These are phyloP conservation scores for Bugula neritina DNA, from an alignment of 2,888 invertebrate genomes.

Conservation along the genomic window DNA sequence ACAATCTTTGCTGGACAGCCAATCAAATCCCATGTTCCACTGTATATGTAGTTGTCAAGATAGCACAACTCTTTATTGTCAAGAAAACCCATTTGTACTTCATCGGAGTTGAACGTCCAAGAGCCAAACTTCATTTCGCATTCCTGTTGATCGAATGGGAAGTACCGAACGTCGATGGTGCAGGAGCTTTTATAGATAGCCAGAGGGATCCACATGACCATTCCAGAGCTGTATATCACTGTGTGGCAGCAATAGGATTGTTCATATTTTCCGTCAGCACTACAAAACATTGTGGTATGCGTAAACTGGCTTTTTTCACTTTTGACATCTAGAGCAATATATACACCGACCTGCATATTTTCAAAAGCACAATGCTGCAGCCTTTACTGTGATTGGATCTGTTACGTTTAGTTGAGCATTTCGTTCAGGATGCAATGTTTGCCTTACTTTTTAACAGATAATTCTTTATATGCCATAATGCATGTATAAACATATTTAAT, in stretches of 20 bases:
- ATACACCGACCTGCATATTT: too few species aligned
- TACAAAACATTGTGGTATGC: slow-evolving; percentile 58
- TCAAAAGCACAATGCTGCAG: too few species aligned
- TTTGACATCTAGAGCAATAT: too few species aligned
- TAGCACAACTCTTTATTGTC: slow-evolving; percentile 45
- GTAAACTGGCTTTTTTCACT: too few species aligned
- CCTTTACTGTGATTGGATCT: too few species aligned
- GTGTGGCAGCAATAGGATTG: slow-evolving; percentile 98
- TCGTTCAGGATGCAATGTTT: too few species aligned
- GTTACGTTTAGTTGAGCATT: too few species aligned
- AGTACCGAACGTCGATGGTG: slow-evolving; percentile 97
- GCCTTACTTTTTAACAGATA: too few species aligned
- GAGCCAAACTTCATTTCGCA: slow-evolving; percentile 98
- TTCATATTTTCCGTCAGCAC: slow-evolving; percentile 99
- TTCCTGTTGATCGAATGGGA: slow-evolving; percentile 98
- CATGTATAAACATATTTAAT: too few species aligned
- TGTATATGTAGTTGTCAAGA: slow-evolving; percentile 50
- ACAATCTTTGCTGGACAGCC: slow-evolving; percentile 45
- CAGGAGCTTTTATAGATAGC: slow-evolving; percentile 99
- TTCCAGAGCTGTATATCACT: slow-evolving; percentile 90
- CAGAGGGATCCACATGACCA: slow-evolving; percentile 95
- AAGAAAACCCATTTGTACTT: slow-evolving; percentile 45
- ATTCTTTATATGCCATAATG: too few species aligned
- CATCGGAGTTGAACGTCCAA: slow-evolving; percentile 51
- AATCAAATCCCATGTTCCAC: slow-evolving; percentile 54